phyloP scores from a whole-genome alignment of 2,113 vertebrate genomes.

The Hiodon alosoides region DNA sequence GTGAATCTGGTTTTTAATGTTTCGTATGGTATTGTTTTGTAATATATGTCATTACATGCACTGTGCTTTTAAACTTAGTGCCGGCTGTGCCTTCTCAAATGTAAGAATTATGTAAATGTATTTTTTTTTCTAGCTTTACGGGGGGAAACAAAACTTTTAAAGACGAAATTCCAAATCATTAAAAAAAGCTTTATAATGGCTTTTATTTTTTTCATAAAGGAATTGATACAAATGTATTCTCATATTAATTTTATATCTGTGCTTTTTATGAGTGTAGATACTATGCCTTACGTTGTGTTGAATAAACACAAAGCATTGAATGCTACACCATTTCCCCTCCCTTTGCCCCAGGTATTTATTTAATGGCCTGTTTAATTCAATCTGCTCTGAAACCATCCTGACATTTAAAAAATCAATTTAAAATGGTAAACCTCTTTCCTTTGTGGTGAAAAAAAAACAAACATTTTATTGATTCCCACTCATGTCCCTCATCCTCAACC shows the following conservation, averaged over 20 bases:
- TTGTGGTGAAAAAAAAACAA: no score
- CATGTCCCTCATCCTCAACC: no score
- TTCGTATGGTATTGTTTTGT: constrained; percentile 42
- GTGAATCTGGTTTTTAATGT: constrained; percentile 62
- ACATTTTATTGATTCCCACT: no score
- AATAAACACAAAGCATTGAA: constrained; percentile 50
- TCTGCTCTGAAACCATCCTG: not conserved
- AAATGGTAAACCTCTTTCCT: no score
- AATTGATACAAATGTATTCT: constrained; percentile 55
- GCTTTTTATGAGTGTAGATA: constrained; percentile 67
- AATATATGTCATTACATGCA: constrained; percentile 62
- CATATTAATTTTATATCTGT: constrained; percentile 70
- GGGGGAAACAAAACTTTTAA: constrained; percentile 54
- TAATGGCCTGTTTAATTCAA: not conserved
- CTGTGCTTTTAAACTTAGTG: constrained; percentile 73
- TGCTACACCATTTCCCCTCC: constrained; percentile 26
- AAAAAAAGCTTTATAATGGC: constrained; percentile 70
- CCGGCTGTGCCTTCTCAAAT: constrained; percentile 90
- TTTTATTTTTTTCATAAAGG: constrained; percentile 64
- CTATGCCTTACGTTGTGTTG: constrained; percentile 62
- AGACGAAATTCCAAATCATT: constrained; percentile 59
- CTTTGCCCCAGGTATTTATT: not conserved
- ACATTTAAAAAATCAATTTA: not conserved
- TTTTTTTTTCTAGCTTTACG: constrained; percentile 75
- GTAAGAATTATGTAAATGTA: constrained; percentile 76